Percentiles rank a stretch among this genome's conserved stretches.
Evolutionary conservation across 2,113 vertebrate species (phyloP).

Genomic region (Cephalopterus ornatus): DNA sequence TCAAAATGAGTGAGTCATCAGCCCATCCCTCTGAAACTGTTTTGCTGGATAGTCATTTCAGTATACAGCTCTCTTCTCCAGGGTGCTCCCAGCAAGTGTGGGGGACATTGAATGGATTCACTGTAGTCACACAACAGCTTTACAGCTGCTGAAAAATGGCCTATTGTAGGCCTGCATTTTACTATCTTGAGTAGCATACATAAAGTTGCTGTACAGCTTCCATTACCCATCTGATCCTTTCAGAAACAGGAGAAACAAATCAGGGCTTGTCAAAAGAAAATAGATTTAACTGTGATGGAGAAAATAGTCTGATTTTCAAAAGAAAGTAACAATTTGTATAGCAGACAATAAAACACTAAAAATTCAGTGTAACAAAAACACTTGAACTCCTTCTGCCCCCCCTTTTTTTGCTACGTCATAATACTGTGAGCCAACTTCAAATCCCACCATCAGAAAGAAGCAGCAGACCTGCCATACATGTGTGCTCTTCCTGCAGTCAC

Average conservation of each 20-base stretch:
- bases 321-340: neutral
- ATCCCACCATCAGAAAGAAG: neutral
- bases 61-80: neutral
- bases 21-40: neutral
- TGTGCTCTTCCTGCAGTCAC: neutral
- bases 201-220: slow-evolving; percentile 54
- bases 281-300: neutral
- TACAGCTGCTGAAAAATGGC: slow-evolving; percentile 14
- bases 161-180: slow-evolving; percentile 9
- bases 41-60: slow-evolving; percentile 1
- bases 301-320: neutral
- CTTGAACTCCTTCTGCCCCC: neutral
- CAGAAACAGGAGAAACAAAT: slow-evolving; percentile 22
- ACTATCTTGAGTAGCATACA: slow-evolving; percentile 39
- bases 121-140: slow-evolving; percentile 28
- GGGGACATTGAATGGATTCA: slow-evolving; percentile 14
- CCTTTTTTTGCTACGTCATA: neutral
- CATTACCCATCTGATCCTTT: slow-evolving; percentile 44
- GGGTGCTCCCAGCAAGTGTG: slow-evolving; percentile 35
- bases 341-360: neutral
- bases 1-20: neutral
- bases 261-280: neutral
- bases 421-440: neutral
- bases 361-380: neutral
- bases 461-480: neutral